Evolutionary conservation across 2,888 invertebrate genomes (phyloP).

Genomic region (Euspilapteryx auroguttella): DNA sequence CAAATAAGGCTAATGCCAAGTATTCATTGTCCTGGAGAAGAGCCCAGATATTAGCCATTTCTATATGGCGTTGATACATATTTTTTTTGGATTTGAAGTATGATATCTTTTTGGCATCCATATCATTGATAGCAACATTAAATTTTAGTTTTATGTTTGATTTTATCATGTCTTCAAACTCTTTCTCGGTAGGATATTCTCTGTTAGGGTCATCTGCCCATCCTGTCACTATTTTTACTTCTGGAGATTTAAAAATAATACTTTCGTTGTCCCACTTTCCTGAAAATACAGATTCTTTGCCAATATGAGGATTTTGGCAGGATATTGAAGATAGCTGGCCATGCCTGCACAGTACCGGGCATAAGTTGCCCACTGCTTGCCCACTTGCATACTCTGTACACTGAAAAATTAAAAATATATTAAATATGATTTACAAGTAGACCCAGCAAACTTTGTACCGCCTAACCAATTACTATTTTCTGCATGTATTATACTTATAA

Average conservation of each 20-base stretch:
- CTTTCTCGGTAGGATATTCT: conserved; percentile 43
- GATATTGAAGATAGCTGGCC: conserved; percentile 53
- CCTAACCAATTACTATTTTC: too few relatives aligned
- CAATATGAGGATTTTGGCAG: conserved; percentile 63
- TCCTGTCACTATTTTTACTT: conserved; percentile 39
- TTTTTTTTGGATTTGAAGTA: conserved; percentile 39
- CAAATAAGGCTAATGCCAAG: conserved; percentile 59
- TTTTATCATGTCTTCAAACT: conserved; percentile 52
- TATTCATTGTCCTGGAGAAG: conserved; percentile 70
- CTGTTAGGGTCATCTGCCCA: conserved; percentile 30
- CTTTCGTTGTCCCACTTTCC: conserved; percentile 60
- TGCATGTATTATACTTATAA: too few relatives aligned
- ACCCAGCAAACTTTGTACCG: too few relatives aligned
- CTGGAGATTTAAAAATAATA: conserved; percentile 61
- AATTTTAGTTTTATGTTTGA: conserved; percentile 50
- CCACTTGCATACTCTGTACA: conserved; percentile 56
- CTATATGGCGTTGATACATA: conserved; percentile 29
- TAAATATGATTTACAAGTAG: too few relatives aligned
- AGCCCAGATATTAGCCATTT: conserved; percentile 66
- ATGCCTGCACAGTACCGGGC: conserved; percentile 61
- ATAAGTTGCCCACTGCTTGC: conserved; percentile 64
- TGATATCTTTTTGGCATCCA: conserved; percentile 41
- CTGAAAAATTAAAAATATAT: too few relatives aligned
- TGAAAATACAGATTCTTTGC: conserved; percentile 64
- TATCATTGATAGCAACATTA: conserved; percentile 50